Evolutionary conservation across 2,113 vertebrate genomes (phyloP).

Genomic region (Calyptommatus sinebrachiatus): DNA sequence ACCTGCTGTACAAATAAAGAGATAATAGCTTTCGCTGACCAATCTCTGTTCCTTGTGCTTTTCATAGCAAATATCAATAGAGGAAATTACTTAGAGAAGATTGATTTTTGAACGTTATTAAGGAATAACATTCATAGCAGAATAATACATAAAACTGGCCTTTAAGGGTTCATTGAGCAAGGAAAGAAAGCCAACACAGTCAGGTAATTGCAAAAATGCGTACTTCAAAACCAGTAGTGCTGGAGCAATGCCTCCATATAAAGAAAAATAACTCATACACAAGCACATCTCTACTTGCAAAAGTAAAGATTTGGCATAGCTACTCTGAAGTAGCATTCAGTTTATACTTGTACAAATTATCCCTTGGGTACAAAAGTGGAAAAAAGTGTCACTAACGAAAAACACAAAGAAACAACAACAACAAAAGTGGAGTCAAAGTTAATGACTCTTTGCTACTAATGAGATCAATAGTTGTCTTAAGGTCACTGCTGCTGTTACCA

Average conservation of each 20-base stretch:
- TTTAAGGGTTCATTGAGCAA: constrained; percentile 15
- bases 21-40: not conserved
- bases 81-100: not conserved
- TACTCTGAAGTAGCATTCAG: rapidly evolving
- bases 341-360: not conserved
- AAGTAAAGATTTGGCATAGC: rapidly evolving
- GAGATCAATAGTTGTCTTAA: not conserved
- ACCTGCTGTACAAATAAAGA: not conserved
- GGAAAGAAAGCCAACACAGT: not conserved
- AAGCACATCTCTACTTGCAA: rapidly evolving
- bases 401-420: not conserved
- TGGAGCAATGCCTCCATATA: not conserved
- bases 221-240: not conserved
- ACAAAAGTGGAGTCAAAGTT: not conserved
- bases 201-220: not conserved
- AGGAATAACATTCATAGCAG: not conserved
- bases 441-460: not conserved
- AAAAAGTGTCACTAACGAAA: not conserved
- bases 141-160: not conserved
- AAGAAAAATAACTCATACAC: not conserved
- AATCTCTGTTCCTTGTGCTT: not conserved
- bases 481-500: not conserved
- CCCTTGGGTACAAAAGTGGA: rapidly evolving
- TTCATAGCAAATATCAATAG: not conserved
- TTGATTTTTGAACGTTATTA: constrained; percentile 9